These are phyloP conservation scores for Limanda limanda DNA, from an alignment of 2,113 vertebrate genomes.

Conservation along the genomic window DNA sequence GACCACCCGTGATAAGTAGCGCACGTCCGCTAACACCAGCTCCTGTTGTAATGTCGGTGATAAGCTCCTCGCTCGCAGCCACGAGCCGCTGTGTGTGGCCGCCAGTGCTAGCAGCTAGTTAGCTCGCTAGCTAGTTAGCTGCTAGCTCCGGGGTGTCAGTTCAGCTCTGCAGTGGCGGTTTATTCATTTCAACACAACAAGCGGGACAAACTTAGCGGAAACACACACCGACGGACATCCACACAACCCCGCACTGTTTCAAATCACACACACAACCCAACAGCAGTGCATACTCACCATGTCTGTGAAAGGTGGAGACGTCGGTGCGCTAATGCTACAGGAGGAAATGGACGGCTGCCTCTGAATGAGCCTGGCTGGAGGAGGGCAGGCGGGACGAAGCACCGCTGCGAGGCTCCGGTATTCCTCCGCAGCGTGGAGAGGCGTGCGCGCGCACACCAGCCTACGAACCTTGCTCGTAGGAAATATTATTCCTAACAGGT, in stretches of 20 bases:
- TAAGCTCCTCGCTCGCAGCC: background rate
- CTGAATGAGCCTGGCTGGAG: slow-evolving; percentile 36
- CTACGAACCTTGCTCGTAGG: background rate
- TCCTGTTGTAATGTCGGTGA: background rate
- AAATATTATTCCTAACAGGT: too few relatives aligned
- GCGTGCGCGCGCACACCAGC: background rate
- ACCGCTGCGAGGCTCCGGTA: slow-evolving; percentile 55
- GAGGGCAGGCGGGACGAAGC: slow-evolving; percentile 52
- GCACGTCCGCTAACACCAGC: background rate
- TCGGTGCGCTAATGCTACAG: slow-evolving; percentile 43
- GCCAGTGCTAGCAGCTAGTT: background rate
- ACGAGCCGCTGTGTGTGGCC: background rate
- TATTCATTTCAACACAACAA: background rate
- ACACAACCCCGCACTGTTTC: background rate
- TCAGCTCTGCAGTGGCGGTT: background rate
- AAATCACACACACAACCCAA: background rate
- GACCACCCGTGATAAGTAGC: slow-evolving; percentile 11
- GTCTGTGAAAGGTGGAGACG: slow-evolving; percentile 25
- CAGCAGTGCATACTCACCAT: slow-evolving; percentile 68
- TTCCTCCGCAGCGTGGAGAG: slow-evolving; percentile 65
- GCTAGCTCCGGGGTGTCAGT: background rate
- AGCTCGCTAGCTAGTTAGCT: background rate
- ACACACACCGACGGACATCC: background rate
- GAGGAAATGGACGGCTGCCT: slow-evolving; percentile 68
- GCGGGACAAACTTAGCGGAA: background rate